Percentiles rank a stretch among this genome's conserved stretches.
Conservation (phyloP, 2,888 invertebrate species). For the Sphaerophoria taeniata region DNA sequence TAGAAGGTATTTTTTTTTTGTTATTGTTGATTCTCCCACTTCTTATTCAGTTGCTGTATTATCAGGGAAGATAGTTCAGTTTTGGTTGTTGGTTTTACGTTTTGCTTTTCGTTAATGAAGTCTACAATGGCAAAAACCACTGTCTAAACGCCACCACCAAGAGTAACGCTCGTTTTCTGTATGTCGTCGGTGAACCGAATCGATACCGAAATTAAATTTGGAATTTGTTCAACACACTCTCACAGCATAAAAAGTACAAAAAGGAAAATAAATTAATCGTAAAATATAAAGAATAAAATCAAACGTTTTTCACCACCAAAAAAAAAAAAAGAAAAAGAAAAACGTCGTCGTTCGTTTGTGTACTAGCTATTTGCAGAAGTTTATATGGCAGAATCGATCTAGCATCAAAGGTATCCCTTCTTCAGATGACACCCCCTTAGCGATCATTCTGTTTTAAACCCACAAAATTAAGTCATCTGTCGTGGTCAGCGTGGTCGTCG, state of each 20-base stretch:
- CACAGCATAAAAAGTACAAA: constrained; percentile 58
- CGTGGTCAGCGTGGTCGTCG: neutral
- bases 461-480: constrained; percentile 27
- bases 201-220: constrained; percentile 74
- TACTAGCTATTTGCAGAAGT: constrained; percentile 40
- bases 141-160: constrained; percentile 74
- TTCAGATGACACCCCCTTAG: constrained; percentile 42
- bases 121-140: constrained; percentile 60
- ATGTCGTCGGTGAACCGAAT: constrained; percentile 71
- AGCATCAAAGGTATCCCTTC: constrained; percentile 61
- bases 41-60: constrained; percentile 63
- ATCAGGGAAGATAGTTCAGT: constrained; percentile 46
- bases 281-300: constrained; percentile 23
- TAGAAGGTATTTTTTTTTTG: constrained; percentile 26
- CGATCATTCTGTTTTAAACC: constrained; percentile 34
- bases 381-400: constrained; percentile 67
- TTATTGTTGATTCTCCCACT: constrained; percentile 60
- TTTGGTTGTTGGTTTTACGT: constrained; percentile 53
- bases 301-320: constrained; percentile 58
- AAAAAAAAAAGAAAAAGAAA: neutral
- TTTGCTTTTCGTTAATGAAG: constrained; percentile 60
- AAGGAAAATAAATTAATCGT: neutral
- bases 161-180: constrained; percentile 71
- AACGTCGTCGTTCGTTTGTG: constrained; percentile 37
- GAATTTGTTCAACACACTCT: constrained; percentile 73